A percentile compares a stretch with the other conserved stretches of the same genome.
These are phyloP conservation scores for Poicephalus meyeri DNA, from an alignment of 2,113 vertebrate genomes.

Conservation along the genomic window DNA sequence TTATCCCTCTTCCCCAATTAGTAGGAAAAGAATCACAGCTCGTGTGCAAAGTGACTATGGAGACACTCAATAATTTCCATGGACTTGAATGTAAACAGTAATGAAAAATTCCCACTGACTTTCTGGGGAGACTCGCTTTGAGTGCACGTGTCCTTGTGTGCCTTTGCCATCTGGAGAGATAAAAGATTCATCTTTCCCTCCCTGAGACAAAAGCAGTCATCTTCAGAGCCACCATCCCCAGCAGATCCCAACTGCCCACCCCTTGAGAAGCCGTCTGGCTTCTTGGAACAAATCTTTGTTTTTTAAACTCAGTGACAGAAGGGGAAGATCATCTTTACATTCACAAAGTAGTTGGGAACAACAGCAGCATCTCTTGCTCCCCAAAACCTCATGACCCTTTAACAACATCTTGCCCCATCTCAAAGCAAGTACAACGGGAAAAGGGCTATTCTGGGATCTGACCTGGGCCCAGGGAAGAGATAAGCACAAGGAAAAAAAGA, in stretches of 20 bases:
- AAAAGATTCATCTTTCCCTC: neutral
- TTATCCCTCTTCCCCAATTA: slow-evolving; percentile 35
- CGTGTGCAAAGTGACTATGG: neutral
- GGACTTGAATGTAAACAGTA: slow-evolving; percentile 41
- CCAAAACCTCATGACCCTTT: neutral
- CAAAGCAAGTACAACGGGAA: neutral
- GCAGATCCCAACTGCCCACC: neutral
- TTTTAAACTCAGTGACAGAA: neutral
- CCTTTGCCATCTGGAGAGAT: neutral
- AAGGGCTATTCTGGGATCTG: neutral
- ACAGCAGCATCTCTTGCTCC: neutral
- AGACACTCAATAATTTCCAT: slow-evolving; percentile 37
- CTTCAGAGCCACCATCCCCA: neutral
- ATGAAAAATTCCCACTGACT: neutral
- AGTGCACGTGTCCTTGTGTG: neutral
- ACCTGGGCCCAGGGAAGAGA: neutral
- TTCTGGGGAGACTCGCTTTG: neutral
- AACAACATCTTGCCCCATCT: neutral
- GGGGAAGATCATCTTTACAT: neutral
- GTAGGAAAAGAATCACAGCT: slow-evolving; percentile 24
- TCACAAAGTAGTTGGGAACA: neutral
- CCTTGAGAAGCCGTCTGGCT: neutral
- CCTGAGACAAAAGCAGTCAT: neutral
- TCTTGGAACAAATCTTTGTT: neutral
- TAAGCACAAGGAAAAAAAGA: neutral